A percentile compares a stretch with the other conserved stretches of the same genome.
Evolutionary conservation across 2,113 vertebrate species (phyloP).

Genomic region (Sardina pilchardus): DNA sequence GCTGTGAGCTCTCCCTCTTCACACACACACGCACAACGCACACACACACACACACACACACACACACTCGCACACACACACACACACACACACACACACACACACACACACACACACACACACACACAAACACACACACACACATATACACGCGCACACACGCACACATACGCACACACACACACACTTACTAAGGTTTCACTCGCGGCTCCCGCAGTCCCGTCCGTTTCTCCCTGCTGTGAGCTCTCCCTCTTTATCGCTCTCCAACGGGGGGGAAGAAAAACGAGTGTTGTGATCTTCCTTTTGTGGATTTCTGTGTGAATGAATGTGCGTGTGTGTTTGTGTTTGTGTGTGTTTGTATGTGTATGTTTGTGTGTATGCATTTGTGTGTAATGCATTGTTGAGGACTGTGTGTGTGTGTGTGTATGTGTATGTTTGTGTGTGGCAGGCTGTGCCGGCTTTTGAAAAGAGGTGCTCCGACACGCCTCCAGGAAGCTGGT

Average conservation of each 20-base stretch:
- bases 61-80: too few relatives aligned
- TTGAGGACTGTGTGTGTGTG: neutral
- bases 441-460: neutral
- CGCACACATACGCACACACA: too few relatives aligned
- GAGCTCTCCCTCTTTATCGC: neutral
- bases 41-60: too few relatives aligned
- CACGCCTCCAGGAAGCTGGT: neutral
- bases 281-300: neutral
- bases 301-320: neutral
- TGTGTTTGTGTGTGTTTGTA: slow-evolving; percentile 14
- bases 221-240: neutral
- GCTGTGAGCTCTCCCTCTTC: neutral
- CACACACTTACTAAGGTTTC: neutral
- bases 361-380: slow-evolving; percentile 3
- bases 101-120: too few relatives aligned
- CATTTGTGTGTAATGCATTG: neutral
- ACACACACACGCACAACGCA: too few relatives aligned
- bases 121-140: too few relatives aligned
- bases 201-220: neutral
- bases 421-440: neutral
- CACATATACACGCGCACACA: too few relatives aligned
- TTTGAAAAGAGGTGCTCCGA: neutral
- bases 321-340: neutral
- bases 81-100: too few relatives aligned
- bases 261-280: neutral